Evolutionary conservation across 2,113 vertebrate species (phyloP), one percentile per base, ranked within the genome.

Genomic region (Tauraco erythrolophus): DNA sequence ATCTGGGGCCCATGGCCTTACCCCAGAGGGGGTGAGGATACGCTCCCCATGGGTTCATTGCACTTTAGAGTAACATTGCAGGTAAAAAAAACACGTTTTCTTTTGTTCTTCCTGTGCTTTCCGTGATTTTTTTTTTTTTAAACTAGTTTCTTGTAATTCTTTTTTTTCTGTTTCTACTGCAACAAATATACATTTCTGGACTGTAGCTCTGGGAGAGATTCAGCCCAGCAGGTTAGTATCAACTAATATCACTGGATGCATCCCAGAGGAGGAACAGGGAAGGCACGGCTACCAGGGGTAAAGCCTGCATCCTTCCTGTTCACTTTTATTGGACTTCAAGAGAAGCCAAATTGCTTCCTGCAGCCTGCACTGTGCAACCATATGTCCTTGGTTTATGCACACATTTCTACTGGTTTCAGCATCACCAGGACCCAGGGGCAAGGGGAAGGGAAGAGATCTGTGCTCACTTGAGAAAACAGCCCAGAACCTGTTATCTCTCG

Each of bases 141-240:
- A 66, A 72, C 33, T 53, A 46, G 8, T 78, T 94, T 78, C n/a
- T 84, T 51, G 35, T 39, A 83, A 84, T 72, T 68, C 48, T 60
- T 83, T 72, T 72, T 88, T 53, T 48, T 94, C 76, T 80, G 19
- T 60, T 94, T 89, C 89, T 86, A 10, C 53, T 64, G 48, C 58
- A 84, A 61, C 61, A 72, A 72, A 86, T 72, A 60, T 0, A 14
- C 80, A 50, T 83, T 86, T 83, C 76, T 94, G 83, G 70, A 72
- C 53, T 88, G 57, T 35, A 85, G 75, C 70, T 83, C 41, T 61
- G 95, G 94, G 94, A 95, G 53, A 95, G 18, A 82, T 97, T 96
- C 41, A 94, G 33, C 75, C 24, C 71, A 80, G 70, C 81, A 89
- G 94, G 94, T 94, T 90, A 75, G 61, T 53, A 69, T 53, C 66